Conservation (phyloP, 1,140 invertebrate genomes). For the Meloidogyne floridensis region DNA sequence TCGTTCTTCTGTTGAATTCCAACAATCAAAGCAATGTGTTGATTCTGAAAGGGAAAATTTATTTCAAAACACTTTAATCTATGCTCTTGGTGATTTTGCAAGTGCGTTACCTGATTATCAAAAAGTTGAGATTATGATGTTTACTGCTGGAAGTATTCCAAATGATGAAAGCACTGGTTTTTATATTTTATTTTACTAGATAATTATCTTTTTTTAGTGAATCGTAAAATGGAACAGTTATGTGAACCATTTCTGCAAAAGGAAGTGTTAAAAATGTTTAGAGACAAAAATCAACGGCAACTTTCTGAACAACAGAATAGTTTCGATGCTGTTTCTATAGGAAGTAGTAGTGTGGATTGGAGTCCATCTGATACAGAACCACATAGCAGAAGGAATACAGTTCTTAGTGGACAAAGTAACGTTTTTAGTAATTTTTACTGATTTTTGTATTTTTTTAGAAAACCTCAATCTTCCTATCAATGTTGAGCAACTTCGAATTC, state of each 20-base stretch:
- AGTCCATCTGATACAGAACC: conserved; percentile 43
- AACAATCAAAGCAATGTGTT: conserved; percentile 56
- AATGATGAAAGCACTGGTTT: conserved; percentile 20
- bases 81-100: conserved; percentile 94
- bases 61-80: conserved; percentile 88
- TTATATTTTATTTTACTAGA: not conserved
- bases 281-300: conserved; percentile 46
- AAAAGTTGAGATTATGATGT: conserved; percentile 98
- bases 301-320: conserved; percentile 29
- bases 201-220: conserved; percentile 13
- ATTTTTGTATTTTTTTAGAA: conserved; percentile 21
- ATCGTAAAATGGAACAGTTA: conserved; percentile 65
- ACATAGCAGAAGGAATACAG: conserved; percentile 36
- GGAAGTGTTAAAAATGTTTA: conserved; percentile 37
- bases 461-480: conserved; percentile 43
- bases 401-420: conserved; percentile 23
- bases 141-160: conserved; percentile 89
- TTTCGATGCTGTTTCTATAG: conserved; percentile 11
- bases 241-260: conserved; percentile 67
- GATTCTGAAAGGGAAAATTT: conserved; percentile 67
- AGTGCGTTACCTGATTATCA: conserved; percentile 98
- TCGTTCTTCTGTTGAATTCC: conserved; percentile 79
- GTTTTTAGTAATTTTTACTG: not conserved
- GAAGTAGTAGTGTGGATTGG: conserved; percentile 42
- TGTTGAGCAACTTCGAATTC: conserved; percentile 43